A percentile compares a stretch with the other conserved stretches of the same genome.
These are phyloP conservation scores for Patella ulyssiponensis DNA, from an alignment of 2,888 invertebrate species.

Conservation along the genomic window DNA sequence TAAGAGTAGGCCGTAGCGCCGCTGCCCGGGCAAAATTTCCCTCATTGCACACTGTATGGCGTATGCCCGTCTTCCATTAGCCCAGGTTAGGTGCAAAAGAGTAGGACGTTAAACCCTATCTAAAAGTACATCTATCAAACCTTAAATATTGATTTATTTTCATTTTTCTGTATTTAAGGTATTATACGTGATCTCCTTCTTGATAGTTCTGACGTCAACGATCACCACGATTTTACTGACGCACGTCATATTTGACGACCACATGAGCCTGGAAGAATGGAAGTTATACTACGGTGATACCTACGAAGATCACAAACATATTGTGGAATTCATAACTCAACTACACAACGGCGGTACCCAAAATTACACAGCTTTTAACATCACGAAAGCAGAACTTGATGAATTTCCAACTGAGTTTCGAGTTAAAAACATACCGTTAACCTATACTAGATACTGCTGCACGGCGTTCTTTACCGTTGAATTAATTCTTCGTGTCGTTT, in stretches of 20 bases:
- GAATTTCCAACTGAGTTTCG: background rate
- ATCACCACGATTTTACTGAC: background rate
- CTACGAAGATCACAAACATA: background rate
- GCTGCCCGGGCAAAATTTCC: too few species aligned
- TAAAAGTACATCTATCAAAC: too few species aligned
- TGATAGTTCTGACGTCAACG: background rate
- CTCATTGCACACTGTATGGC: too few species aligned
- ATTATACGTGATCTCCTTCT: background rate
- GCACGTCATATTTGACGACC: background rate
- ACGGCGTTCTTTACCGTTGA: slow-evolving; percentile 18
- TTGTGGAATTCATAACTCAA: background rate
- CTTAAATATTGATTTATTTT: too few species aligned
- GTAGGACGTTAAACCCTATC: too few species aligned
- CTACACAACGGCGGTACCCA: background rate
- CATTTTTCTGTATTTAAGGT: background rate
- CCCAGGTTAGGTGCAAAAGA: too few species aligned
- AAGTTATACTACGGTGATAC: background rate
- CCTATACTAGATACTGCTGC: background rate
- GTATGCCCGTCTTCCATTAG: too few species aligned
- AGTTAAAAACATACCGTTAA: background rate
- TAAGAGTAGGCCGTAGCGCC: too few species aligned
- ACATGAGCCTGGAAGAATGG: background rate
- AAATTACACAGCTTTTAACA: background rate
- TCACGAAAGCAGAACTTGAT: background rate
- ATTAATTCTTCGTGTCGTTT: background rate